phyloP scores from a whole-genome alignment of 2,888 invertebrate species.

The Parasteatoda lunata region DNA sequence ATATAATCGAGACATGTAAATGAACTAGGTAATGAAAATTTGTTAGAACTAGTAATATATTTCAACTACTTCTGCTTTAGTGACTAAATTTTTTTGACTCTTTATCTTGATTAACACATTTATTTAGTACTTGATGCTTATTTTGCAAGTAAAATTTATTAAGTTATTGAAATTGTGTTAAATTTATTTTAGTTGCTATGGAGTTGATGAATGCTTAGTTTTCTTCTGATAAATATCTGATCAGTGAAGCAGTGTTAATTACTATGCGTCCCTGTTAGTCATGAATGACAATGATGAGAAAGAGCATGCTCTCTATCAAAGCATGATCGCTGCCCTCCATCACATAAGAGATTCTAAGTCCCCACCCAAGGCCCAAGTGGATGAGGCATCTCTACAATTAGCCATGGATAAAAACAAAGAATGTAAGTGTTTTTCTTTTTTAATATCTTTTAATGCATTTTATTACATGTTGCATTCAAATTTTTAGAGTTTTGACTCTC shows the following conservation, averaged over 20 bases:
- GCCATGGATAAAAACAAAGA: slow-evolving; percentile 98
- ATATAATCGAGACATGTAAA: no score
- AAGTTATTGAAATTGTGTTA: neutral
- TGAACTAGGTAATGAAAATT: no score
- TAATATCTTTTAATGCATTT: no score
- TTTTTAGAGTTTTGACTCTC: no score
- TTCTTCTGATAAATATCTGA: neutral
- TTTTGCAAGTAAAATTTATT: no score
- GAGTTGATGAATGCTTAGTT: neutral
- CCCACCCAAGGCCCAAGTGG: slow-evolving; percentile 93
- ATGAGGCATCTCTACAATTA: slow-evolving; percentile 93
- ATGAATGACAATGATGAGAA: slow-evolving; percentile 60
- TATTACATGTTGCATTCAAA: no score
- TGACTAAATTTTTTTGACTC: no score
- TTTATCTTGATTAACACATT: no score
- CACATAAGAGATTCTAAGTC: slow-evolving; percentile 75
- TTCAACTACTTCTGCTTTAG: no score
- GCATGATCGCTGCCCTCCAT: slow-evolving; percentile 45
- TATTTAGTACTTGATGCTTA: no score
- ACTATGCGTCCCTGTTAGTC: slow-evolving; percentile 43
- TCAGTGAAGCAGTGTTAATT: neutral
- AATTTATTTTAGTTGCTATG: neutral
- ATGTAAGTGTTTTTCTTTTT: slow-evolving; percentile 82
- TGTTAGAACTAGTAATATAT: no score
- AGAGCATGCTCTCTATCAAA: slow-evolving; percentile 34